Percentiles rank a stretch among this genome's conserved stretches.
Evolutionary conservation across 1,140 invertebrate genomes (phyloP).

Genomic region (Leptopilina clavipes): DNA sequence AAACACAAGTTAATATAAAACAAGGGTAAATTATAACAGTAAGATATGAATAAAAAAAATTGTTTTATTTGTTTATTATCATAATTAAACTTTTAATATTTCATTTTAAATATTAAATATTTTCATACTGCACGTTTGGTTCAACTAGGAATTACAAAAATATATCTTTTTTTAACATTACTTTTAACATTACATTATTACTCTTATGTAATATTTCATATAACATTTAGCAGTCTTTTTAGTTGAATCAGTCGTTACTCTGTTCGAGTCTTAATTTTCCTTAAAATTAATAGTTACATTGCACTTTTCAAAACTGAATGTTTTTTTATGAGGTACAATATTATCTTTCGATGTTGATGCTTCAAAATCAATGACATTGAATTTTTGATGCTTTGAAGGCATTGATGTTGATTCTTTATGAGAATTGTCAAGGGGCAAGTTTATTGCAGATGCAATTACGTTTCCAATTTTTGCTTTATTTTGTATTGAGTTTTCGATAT

Average conservation of each 20-base stretch:
- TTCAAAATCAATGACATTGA: neutral
- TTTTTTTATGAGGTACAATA: neutral
- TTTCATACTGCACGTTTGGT: neutral
- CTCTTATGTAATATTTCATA: neutral
- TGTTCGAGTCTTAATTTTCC: neutral
- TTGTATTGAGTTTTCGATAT: neutral
- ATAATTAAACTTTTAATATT: neutral
- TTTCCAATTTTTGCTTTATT: conserved; percentile 3
- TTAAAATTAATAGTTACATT: neutral
- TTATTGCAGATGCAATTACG: conserved; percentile 2
- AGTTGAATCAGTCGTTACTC: neutral
- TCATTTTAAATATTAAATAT: neutral
- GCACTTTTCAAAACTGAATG: neutral
- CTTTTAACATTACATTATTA: no score
- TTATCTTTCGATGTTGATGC: neutral
- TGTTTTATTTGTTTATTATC: neutral
- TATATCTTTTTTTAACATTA: neutral
- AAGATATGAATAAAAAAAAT: neutral
- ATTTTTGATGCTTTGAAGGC: neutral
- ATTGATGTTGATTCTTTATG: neutral
- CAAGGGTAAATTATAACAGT: neutral
- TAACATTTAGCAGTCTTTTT: neutral
- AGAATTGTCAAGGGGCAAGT: neutral
- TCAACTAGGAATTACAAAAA: neutral
- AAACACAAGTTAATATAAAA: no score